Conservation (phyloP, 1,140 invertebrate genomes). For the Temnothorax longispinosus region DNA sequence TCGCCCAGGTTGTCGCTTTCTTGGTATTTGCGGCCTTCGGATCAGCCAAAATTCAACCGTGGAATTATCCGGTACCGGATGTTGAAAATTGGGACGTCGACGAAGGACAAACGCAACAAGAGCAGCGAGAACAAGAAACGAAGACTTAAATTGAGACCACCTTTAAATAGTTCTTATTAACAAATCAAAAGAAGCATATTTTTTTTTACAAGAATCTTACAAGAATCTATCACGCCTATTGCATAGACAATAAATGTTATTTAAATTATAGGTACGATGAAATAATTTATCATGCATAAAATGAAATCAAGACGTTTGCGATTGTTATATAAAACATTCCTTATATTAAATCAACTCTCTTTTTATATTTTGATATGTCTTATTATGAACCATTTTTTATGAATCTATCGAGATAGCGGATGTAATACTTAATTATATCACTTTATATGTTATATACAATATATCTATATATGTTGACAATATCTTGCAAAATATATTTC, state of each 20-base stretch:
- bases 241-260: not conserved
- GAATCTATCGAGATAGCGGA: conserved; percentile 3
- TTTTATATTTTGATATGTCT: not conserved
- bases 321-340: not conserved
- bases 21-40: conserved; percentile 91
- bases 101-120: not conserved
- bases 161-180: not conserved
- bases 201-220: not conserved
- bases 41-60: conserved; percentile 93
- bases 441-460: not conserved
- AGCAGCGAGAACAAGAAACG: conserved; percentile 45
- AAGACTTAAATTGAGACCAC: conserved; percentile 18
- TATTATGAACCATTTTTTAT: not conserved
- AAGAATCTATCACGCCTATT: not conserved
- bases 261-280: not conserved
- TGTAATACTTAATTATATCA: conserved; percentile 18
- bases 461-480: not conserved
- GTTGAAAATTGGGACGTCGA: conserved; percentile 18
- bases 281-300: not conserved
- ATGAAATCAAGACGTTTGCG: not conserved
- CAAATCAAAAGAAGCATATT: not conserved
- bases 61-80: conserved; percentile 87
- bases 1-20: conserved; percentile 90
- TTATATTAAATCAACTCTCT: not conserved
- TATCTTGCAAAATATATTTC: conserved; percentile 11